Percentiles rank a stretch among this genome's conserved stretches.
phyloP scores from a whole-genome alignment of 2,113 vertebrate genomes.

The Oncorhynchus gorbuscha region DNA sequence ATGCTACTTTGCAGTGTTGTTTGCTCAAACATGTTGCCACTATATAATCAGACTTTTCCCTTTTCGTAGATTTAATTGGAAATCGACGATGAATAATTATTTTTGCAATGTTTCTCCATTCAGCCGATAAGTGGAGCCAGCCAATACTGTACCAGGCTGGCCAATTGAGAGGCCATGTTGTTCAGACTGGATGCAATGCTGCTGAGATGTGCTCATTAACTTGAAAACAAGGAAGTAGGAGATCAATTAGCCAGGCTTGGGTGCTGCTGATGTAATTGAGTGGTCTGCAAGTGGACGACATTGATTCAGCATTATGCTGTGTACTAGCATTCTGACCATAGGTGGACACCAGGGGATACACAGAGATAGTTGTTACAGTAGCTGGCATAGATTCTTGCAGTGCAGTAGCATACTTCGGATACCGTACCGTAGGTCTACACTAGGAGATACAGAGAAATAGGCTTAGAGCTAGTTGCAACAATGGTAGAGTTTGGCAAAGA shows the following conservation, averaged over 20 bases:
- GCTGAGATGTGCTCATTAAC: slow-evolving; percentile 41
- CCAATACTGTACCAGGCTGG: not conserved
- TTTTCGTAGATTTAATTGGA: not conserved
- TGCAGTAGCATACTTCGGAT: no score
- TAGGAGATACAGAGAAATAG: no score
- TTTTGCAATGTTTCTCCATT: slow-evolving; percentile 1
- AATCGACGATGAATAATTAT: slow-evolving; percentile 25
- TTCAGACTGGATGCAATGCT: not conserved
- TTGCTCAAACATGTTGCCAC: no score
- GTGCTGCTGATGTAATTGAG: slow-evolving; percentile 51
- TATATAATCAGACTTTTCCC: no score
- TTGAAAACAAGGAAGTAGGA: slow-evolving; percentile 36
- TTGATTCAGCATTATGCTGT: slow-evolving; percentile 43
- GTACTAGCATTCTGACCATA: slow-evolving; percentile 29
- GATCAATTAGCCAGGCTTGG: slow-evolving; percentile 60
- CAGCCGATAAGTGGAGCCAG: not conserved
- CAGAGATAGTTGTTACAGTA: no score
- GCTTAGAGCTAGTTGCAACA: no score
- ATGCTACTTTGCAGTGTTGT: no score
- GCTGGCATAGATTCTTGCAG: no score
- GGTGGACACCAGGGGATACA: no score
- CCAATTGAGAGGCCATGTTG: not conserved
- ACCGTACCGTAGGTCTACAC: no score
- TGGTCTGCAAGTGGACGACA: slow-evolving; percentile 56
- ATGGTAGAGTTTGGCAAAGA: no score